Conservation (phyloP, 1,140 invertebrate species). For the Drosophila aff. region DNA sequence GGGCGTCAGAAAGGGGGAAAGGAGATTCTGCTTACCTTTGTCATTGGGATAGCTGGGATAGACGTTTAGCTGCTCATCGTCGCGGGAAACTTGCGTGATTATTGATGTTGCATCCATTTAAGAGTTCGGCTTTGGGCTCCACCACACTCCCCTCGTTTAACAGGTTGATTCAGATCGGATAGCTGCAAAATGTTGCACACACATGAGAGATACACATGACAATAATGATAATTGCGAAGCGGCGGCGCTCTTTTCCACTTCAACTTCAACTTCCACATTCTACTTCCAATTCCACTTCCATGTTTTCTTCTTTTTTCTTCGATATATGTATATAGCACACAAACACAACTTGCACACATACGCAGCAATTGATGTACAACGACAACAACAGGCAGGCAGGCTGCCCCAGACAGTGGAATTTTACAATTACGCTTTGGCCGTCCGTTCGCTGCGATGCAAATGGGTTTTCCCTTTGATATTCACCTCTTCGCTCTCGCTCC, state of each 20-base stretch:
- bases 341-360: constrained; percentile 14
- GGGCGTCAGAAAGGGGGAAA: not conserved
- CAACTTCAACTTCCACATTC: constrained; percentile 11
- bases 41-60: constrained; percentile 94
- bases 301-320: constrained; percentile 58
- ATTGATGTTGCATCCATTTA: constrained; percentile 99
- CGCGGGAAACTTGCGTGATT: constrained; percentile 98
- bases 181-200: constrained; percentile 61
- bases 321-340: constrained; percentile 41
- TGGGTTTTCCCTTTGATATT: constrained; percentile 80
- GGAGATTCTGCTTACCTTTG: constrained; percentile 90
- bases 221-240: constrained; percentile 34
- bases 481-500: constrained; percentile 60
- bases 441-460: constrained; percentile 79
- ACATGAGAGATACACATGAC: constrained; percentile 60
- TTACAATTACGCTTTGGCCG: constrained; percentile 83
- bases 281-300: constrained; percentile 42
- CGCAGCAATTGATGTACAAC: constrained; percentile 31
- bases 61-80: constrained; percentile 97
- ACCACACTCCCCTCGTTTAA: constrained; percentile 40
- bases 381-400: constrained; percentile 43
- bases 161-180: constrained; percentile 40
- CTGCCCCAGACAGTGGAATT: constrained; percentile 80
- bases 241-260: constrained; percentile 9
- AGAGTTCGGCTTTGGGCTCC: constrained; percentile 86